These are phyloP conservation scores for Menidia beryllina DNA, from an alignment of 2,113 vertebrate genomes.

Conservation along the genomic window DNA sequence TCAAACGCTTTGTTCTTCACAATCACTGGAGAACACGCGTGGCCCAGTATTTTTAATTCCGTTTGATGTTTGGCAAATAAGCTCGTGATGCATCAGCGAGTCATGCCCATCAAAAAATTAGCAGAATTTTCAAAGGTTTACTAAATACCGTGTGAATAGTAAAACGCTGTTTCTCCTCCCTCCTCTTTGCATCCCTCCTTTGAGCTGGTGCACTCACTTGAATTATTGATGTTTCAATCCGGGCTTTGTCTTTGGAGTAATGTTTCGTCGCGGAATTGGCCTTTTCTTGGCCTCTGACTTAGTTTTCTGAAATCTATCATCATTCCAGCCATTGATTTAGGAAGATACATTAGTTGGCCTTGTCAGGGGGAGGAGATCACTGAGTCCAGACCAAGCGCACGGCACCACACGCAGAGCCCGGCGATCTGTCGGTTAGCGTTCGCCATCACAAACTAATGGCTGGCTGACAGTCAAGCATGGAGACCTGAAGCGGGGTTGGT, in stretches of 20 bases:
- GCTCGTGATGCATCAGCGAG: constrained; percentile 37
- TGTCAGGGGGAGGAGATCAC: constrained; percentile 21
- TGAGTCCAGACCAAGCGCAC: constrained; percentile 20
- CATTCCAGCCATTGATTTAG: constrained; percentile 48
- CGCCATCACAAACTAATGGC: constrained; percentile 25
- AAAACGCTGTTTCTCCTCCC: background rate
- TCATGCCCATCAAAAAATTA: constrained; percentile 26
- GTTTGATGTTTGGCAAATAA: constrained; percentile 49
- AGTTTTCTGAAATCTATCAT: constrained; percentile 45
- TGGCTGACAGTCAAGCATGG: constrained; percentile 23
- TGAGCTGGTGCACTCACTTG: background rate
- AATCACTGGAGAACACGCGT: constrained; percentile 43
- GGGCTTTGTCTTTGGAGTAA: constrained; percentile 7
- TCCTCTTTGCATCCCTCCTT: background rate
- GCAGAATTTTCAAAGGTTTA: constrained; percentile 16
- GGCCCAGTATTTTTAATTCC: constrained; percentile 34
- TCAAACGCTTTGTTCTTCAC: constrained; percentile 48
- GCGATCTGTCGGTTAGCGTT: constrained; percentile 2
- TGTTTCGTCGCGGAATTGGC: constrained; percentile 22
- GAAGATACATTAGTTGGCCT: constrained; percentile 47
- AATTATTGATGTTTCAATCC: constrained; percentile 23
- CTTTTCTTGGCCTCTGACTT: constrained; percentile 12
- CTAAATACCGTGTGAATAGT: background rate
- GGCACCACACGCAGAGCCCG: constrained; percentile 15
- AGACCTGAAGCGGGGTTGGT: constrained; percentile 13